A percentile compares a stretch with the other conserved stretches of the same genome.
Evolutionary conservation across 2,797 vertebrate species (phyloP).

Genomic region (Nyctalus aviator): DNA sequence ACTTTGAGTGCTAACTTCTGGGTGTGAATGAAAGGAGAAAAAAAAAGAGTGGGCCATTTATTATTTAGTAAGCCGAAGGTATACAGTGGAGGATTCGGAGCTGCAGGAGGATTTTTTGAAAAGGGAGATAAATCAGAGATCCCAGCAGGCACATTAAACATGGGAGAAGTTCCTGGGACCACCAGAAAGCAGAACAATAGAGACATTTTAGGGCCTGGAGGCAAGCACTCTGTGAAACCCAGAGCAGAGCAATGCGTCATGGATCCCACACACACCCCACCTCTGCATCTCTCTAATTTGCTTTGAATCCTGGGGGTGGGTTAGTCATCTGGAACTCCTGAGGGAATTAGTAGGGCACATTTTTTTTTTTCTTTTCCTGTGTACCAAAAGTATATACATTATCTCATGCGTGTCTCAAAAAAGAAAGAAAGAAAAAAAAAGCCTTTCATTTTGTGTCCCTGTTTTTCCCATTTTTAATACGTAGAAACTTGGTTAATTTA

Average conservation of each 20-base stretch:
- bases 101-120: constrained; percentile 7
- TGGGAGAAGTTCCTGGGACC: background rate
- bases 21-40: background rate
- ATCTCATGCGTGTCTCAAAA: background rate
- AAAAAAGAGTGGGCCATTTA: background rate
- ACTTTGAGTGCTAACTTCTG: background rate
- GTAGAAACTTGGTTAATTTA: background rate
- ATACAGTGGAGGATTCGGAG: background rate
- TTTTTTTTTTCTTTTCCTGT: background rate
- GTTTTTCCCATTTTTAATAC: background rate
- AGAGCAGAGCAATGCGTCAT: background rate
- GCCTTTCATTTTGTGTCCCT: background rate
- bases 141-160: background rate
- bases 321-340: background rate
- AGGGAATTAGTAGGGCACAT: background rate
- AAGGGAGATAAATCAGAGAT: background rate
- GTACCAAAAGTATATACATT: background rate
- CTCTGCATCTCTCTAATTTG: background rate
- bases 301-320: background rate
- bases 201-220: background rate
- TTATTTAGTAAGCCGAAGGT: background rate
- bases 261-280: accelerated
- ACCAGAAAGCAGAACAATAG: background rate
- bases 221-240: background rate
- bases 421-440: background rate